Evolutionary conservation across 2,888 invertebrate species (phyloP).

Genomic region (Oxyscelio sp.): DNA sequence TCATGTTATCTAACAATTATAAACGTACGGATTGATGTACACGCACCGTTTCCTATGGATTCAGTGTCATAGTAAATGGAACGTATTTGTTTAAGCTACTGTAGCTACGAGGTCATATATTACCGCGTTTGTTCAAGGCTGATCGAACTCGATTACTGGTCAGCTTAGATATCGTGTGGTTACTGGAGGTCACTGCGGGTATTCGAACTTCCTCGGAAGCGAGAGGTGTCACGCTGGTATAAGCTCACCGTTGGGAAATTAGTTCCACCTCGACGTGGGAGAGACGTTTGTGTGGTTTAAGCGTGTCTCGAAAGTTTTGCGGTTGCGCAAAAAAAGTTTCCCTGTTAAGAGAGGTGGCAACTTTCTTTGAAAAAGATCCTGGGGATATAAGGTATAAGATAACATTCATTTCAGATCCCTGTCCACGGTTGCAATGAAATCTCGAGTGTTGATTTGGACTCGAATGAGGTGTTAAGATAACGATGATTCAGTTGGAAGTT

Average conservation of each 20-base stretch:
- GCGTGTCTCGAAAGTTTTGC: conserved; percentile 66
- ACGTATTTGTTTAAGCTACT: conserved; percentile 77
- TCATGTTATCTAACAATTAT: conserved; percentile 20
- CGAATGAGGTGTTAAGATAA: too few species aligned
- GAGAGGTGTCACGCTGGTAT: conserved; percentile 67
- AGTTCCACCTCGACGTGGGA: conserved; percentile 70
- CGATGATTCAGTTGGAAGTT: too few species aligned
- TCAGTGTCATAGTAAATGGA: conserved; percentile 69
- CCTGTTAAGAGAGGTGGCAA: conserved; percentile 27
- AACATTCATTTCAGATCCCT: background rate
- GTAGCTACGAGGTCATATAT: conserved; percentile 65
- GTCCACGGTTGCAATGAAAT: too few species aligned
- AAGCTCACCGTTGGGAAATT: conserved; percentile 75
- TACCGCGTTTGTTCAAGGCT: conserved; percentile 69
- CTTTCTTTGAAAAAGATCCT: conserved; percentile 26
- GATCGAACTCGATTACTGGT: conserved; percentile 79
- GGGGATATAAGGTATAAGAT: conserved; percentile 26
- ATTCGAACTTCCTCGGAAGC: conserved; percentile 69
- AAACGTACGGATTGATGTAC: conserved; percentile 54
- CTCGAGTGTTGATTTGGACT: background rate
- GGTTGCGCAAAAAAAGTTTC: conserved; percentile 8
- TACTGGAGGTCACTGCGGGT: conserved; percentile 68
- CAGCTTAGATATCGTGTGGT: conserved; percentile 74
- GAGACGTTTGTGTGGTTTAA: conserved; percentile 68
- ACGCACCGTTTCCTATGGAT: conserved; percentile 33